Evolutionary conservation across 1,140 invertebrate genomes (phyloP), one percentile per base, ranked within the genome.

Genomic region (Thaumatotibia leucotreta): DNA sequence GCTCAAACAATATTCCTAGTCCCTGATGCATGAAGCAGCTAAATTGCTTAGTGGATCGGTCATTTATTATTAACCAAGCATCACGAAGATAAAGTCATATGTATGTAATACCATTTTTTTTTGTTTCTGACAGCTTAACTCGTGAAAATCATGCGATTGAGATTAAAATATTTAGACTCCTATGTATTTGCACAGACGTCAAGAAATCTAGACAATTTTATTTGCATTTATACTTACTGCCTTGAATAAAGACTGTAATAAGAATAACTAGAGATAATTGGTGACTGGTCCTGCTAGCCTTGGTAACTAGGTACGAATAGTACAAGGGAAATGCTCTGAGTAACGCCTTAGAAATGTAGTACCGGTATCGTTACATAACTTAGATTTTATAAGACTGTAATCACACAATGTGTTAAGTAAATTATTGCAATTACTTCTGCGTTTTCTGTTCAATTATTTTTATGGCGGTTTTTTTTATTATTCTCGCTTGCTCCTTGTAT

Each of bases 201-300:
- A 45, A 14, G 14, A 2, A 45, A 45, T 45, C 39, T 31, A 27
- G n/a, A 27, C 24, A 6, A 58, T 58, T 58, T 58, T 31, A 58
- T 58, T 58, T 27, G 23, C 52, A 58, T 58, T 58, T 58, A 27
- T 17, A 27, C 52, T 14, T 58, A 58, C 23, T 58, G 24, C 22
- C 52, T 14, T 29, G 24, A 58, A 27, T 27, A 52, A 1, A 22
- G 17, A 10, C 23, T 27, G 66, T 65, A 66, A 68, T 64, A 74
- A 65, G 63, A 64, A 67, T 77, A 75, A 72, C 74, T 65, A 71
- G 64, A 74, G 65, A 67, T 79, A 77, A 77, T 79, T 73, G 74
- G 66, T 64, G 72, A 74, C 74, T 68, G 68, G 73, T 73, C 63
- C 45, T 33, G 64, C 63, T 64, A 66, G 63, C 79, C 79, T 82